Conservation (phyloP, 2,888 invertebrate genomes). For the Abscondita cerata region DNA sequence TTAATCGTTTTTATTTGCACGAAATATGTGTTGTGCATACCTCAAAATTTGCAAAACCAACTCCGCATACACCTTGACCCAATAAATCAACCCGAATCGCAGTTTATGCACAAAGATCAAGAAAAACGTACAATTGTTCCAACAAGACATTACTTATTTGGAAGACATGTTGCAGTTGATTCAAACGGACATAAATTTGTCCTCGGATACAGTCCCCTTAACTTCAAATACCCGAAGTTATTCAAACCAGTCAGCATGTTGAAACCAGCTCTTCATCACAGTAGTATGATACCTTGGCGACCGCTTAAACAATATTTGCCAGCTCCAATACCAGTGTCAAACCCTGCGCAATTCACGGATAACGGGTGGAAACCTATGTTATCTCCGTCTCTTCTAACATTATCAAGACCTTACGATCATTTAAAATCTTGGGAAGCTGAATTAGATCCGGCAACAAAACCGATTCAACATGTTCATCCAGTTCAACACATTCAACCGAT, state of each 20-base stretch:
- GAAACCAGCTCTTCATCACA: slow-evolving; percentile 27
- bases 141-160: slow-evolving; percentile 44
- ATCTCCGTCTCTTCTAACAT: neutral
- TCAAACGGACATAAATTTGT: slow-evolving; percentile 48
- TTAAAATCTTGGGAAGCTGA: neutral
- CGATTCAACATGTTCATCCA: too few species aligned
- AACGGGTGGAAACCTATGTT: slow-evolving; percentile 29
- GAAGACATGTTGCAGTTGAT: slow-evolving; percentile 50
- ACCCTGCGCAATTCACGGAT: slow-evolving; percentile 14
- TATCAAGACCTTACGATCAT: neutral
- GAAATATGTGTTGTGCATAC: slow-evolving; percentile 38
- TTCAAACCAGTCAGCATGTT: slow-evolving; percentile 45
- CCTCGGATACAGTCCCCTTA: slow-evolving; percentile 48
- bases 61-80: slow-evolving; percentile 47
- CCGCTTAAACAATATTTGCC: slow-evolving; percentile 23
- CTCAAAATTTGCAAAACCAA: slow-evolving; percentile 42
- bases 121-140: slow-evolving; percentile 53
- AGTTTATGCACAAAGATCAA: slow-evolving; percentile 44
- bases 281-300: slow-evolving; percentile 14
- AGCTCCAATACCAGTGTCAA: slow-evolving; percentile 1
- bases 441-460: neutral
- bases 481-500: neutral
- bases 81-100: slow-evolving; percentile 44
- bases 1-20: slow-evolving; percentile 33
- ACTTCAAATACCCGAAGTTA: slow-evolving; percentile 48